A percentile compares a stretch with the other conserved stretches of the same genome.
Evolutionary conservation across 2,797 vertebrate species (phyloP).

Genomic region (Paramormyrops hopkinsi): DNA sequence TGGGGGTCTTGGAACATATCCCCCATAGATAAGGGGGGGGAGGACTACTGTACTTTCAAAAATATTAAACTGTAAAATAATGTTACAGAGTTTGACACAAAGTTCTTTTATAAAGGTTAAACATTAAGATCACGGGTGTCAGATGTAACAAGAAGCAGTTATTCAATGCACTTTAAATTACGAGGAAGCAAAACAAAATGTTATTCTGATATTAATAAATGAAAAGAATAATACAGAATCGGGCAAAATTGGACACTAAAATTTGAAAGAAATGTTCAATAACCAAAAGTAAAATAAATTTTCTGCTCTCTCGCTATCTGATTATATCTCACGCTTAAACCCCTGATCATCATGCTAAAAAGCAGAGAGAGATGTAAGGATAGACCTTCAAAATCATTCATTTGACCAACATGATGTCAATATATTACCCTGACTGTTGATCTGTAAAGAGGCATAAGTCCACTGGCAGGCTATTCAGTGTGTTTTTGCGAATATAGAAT

Average conservation of each 20-base stretch:
- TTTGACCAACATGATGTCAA: not conserved
- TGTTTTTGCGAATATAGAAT: not conserved
- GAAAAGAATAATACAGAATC: no score
- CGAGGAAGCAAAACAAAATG: not conserved
- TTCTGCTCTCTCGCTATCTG: not conserved
- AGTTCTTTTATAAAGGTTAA: not conserved
- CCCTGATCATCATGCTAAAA: not conserved
- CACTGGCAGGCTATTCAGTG: not conserved
- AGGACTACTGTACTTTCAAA: not conserved
- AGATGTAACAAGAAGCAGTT: not conserved
- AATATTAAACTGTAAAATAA: not conserved
- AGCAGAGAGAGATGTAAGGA: no score
- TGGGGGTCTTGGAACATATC: not conserved
- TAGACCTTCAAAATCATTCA: not conserved
- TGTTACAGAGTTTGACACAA: not conserved
- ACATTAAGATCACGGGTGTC: not conserved
- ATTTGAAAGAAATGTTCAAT: not conserved
- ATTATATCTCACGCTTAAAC: not conserved
- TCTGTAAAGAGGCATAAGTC: not conserved
- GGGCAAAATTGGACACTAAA: not conserved
- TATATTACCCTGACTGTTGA: not conserved
- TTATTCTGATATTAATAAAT: not conserved
- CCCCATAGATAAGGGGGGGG: not conserved
- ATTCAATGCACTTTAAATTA: not conserved
- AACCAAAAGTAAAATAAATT: not conserved